A percentile compares a stretch with the other conserved stretches of the same genome.
Conservation (phyloP, 2,888 invertebrate genomes). For the Willowsia nigromaculata region DNA sequence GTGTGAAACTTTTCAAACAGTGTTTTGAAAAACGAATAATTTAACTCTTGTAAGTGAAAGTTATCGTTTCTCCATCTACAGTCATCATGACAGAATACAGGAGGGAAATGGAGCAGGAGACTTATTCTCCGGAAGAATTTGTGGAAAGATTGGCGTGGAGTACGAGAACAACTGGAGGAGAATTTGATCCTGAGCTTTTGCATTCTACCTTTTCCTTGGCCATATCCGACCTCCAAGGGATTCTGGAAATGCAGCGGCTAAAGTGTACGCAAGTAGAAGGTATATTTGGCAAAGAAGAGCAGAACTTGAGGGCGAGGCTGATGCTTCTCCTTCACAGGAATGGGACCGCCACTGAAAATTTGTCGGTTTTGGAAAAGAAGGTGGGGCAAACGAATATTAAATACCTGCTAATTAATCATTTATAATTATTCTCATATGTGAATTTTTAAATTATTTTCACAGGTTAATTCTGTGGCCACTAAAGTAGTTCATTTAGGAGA, state of each 20-base stretch:
- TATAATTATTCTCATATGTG: no score
- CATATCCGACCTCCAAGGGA: constrained; percentile 82
- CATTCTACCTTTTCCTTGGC: constrained; percentile 96
- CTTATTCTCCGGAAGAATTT: constrained; percentile 98
- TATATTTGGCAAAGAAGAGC: constrained; percentile 76
- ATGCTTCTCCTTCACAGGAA: constrained; percentile 75
- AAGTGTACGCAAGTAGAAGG: constrained; percentile 77
- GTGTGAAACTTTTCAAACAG: no score
- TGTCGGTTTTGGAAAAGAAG: constrained; percentile 77
- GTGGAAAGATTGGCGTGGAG: constrained; percentile 98
- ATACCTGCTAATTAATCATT: no score
- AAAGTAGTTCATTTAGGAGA: constrained; percentile 99
- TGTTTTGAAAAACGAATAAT: no score
- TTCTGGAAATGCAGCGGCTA: constrained; percentile 77
- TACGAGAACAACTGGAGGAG: constrained; percentile 88
- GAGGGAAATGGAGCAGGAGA: constrained; percentile 86
- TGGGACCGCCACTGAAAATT: constrained; percentile 75
- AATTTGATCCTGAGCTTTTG: constrained; percentile 92
- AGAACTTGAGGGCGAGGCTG: constrained; percentile 76
- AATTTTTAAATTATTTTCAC: no score
- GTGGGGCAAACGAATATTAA: constrained; percentile 50
- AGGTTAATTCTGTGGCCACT: constrained; percentile 95
- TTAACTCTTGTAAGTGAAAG: not conserved
- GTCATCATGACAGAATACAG: constrained; percentile 75
- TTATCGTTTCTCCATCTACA: not conserved